Conservation (phyloP, 2,113 vertebrate species). For the Spermophilus dauricus region DNA sequence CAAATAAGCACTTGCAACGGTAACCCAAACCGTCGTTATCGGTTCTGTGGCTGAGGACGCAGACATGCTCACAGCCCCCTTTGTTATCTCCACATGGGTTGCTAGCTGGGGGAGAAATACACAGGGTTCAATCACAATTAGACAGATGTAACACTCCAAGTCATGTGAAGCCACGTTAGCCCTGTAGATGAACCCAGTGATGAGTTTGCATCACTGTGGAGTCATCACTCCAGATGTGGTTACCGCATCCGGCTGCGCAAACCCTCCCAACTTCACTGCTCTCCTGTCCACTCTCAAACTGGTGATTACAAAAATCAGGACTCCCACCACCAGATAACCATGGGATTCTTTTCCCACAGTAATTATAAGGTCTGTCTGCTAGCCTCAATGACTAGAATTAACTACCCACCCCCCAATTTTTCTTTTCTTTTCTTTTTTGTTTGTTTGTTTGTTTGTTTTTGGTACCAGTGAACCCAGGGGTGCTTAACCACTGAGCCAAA, state of each 20-base stretch:
- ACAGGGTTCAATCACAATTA: not conserved
- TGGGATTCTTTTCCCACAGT: not conserved
- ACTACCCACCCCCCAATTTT: no score
- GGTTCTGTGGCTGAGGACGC: slow-evolving; percentile 96
- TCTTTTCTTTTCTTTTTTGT: no score
- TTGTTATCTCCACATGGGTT: slow-evolving; percentile 94
- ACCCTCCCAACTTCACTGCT: not conserved
- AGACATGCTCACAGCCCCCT: slow-evolving; percentile 97
- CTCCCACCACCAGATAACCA: not conserved
- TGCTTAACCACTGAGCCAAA: no score
- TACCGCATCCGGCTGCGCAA: not conserved
- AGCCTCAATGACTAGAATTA: not conserved
- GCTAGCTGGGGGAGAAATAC: slow-evolving; percentile 87
- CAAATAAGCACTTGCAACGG: slow-evolving; percentile 95
- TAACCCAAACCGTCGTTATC: slow-evolving; percentile 97
- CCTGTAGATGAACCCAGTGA: not conserved
- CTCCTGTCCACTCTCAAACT: not conserved
- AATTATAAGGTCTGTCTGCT: not conserved
- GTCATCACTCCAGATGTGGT: not conserved
- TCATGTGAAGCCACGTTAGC: not conserved
- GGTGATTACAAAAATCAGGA: not conserved
- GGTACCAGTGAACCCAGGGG: no score
- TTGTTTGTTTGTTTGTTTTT: no score
- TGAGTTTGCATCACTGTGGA: not conserved
- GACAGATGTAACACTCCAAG: not conserved